Evolutionary conservation across 2,888 invertebrate species (phyloP), one percentile per base, ranked within the genome.

Genomic region (Biston betularia): DNA sequence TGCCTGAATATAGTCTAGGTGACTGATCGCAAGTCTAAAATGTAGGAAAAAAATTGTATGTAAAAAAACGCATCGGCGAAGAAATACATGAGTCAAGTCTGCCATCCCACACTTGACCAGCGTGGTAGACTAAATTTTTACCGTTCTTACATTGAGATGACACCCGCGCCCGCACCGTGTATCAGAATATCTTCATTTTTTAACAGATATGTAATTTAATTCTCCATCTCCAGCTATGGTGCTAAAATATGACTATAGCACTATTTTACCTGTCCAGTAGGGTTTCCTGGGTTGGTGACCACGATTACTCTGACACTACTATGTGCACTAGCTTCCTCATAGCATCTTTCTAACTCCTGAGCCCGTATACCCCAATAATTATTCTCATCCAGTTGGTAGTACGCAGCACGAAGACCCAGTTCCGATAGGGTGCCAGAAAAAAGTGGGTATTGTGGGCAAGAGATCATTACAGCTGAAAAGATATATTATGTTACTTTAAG

Each of bases 211-310:
- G 24, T 24, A 24, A 24, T 24, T 24, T 24, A 24, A 24, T 24
- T 24, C 1, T 24, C 24, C 24, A 24, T 2, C 24, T 1, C 24
- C 24, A 24, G 3, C 3, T 24, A 24, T 24, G 2, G 11, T n/a
- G 12, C 9, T 44, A 8, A 5, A 11, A 44, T 11, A 24, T 44
- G 2, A 1, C 44, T 11, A 44, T 44, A 8, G 38, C 0, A n/a
- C n/a, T n/a, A n/a, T 10, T 2, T 48, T 48, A 88, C 90, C 89
- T 97, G 96, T n/a, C 98, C 99, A 24, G 99, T 99, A 10, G 99
- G 99, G 90, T 99, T 99, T 63, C 99, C 99, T 0, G 99, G 99
- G 91, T 99, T 99, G 78, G 99, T 99, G 54, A 99, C 96, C 14
- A 98, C 98, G 53, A 99, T 93, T 0, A 97, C 98, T 59, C 98